Base-by-base conservation (phyloP, 35 echinoderm and acorn worm species). In the Heliocidaris tuberculata region DNA sequence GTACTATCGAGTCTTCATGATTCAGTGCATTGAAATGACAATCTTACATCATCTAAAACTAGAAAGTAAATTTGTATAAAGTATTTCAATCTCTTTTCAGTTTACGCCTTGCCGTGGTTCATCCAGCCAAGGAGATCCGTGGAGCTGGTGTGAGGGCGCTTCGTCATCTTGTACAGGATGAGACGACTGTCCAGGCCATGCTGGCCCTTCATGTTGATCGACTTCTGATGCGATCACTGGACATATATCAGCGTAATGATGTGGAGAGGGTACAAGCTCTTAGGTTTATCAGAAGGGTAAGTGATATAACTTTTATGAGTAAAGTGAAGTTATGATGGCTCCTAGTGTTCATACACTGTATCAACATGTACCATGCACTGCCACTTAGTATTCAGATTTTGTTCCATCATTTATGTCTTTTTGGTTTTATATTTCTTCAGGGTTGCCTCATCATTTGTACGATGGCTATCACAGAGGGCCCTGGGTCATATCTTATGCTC, bases 211-310 rank as follows among this genome's bases (percentile, higher is more conserved):
- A 99, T 54, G 54, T 99, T 9, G 98, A 97, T 88, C 54, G 96
- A 56, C 95, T 99, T 30, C 93, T 97, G 16, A 96, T 96, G 93
- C 92, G 96, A 60, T 99, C 96, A 19, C 90, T 99, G 60, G 98
- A 99, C 59, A 95, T 95, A 59, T 99, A 94, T 94, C 97, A 97
- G 61, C 94, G 88, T 12, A 99, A 99, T 90, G 98, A 99, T 60
- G 95, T 99, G 19, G 98, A 99, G 60, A 95, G 98, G 86, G 94
- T 99, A 15, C 98, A 99, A 78, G 97, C 98, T 29, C 88, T 99
- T 30, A 71, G 98, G 32, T 97, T 99, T 60, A 97, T 99, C 24
- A 88, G 98, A 93, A 95, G 97, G 94, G 98, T 99, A 71, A 96
- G 98, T 89, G 29, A 24, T 47, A 85, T 17, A 9, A 89, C 13